Percentiles rank a stretch among this genome's conserved stretches.
Conservation (phyloP, 2,888 invertebrate genomes). For the Ophioninae sp. region DNA sequence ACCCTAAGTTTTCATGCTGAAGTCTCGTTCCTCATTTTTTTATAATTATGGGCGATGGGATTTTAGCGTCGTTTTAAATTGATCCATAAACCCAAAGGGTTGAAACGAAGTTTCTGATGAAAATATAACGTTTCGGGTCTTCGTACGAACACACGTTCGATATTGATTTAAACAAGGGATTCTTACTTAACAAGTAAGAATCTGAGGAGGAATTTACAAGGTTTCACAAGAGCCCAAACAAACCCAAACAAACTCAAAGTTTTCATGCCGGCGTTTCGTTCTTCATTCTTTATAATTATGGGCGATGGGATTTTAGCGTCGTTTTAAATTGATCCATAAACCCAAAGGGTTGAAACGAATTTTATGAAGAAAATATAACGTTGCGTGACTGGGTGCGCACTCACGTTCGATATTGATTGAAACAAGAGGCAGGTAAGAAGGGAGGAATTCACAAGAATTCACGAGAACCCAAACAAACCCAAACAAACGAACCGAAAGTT, state of each 20-base stretch:
- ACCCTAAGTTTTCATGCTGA: slow-evolving; percentile 40
- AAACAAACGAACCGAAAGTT: too few relatives aligned
- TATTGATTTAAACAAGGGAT: slow-evolving; percentile 26
- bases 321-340: not conserved
- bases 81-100: not conserved
- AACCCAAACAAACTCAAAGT: too few relatives aligned
- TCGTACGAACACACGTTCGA: not conserved
- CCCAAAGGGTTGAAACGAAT: not conserved
- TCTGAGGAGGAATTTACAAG: slow-evolving; percentile 39
- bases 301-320: not conserved
- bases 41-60: not conserved
- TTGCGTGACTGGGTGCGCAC: not conserved
- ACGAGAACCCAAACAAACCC: too few relatives aligned
- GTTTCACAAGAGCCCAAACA: not conserved
- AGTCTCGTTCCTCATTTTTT: slow-evolving; percentile 15
- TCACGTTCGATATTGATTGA: slow-evolving; percentile 18
- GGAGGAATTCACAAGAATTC: slow-evolving; percentile 37
- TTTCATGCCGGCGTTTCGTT: too few relatives aligned
- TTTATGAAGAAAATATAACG: not conserved
- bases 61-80: not conserved
- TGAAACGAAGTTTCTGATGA: not conserved
- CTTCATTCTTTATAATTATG: not conserved
- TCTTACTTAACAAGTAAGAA: slow-evolving; percentile 4
- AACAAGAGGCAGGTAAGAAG: slow-evolving; percentile 14
- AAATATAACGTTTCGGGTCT: not conserved